Base-by-base conservation (phyloP, 2,797 vertebrate genomes). In the Scleropages formosus region DNA sequence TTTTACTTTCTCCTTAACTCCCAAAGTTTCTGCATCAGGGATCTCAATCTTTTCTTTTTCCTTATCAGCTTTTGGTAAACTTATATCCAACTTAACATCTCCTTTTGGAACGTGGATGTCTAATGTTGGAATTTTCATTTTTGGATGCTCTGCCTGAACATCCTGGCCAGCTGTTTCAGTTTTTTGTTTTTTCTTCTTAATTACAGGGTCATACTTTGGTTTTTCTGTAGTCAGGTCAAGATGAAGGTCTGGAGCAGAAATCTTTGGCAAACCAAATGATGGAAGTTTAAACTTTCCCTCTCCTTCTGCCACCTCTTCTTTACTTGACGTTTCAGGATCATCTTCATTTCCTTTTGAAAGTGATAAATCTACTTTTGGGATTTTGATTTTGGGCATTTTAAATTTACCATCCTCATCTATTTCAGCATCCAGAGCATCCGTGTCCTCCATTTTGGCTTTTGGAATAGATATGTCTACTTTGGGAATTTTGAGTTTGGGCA, bases 21-120 rank as follows among this genome's bases (percentile, higher is more conserved):
- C 75, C 72, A 76, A 22, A 0, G 47, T 16, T 3, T 88, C n/a
- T n/a, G n/a, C n/a, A n/a, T n/a, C 87, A 73, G 84, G 84, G 59
- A 87, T 64, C 67, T 88, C 88, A 70, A 84, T 77, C n/a, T 86
- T 89, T 87, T 51, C 81, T 7, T 84, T 87, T 62, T 79, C 86
- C 0, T 64, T 68, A 1, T 89, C 85, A 26, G 73, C 81, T 85
- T 73, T 86, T 49, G 81, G 75, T 80, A 88, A 67, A 73, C 83
- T 82, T 73, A 87, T 51, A 75, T 90, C 87, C 66, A 91, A 72
- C 76, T 90, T 88, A 1, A 88, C 4, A 64, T 84, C 85, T 74
- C 80, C 83, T 78, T 84, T 88, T 60, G 88, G 86, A 71, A 77
- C 70, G 80, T 80, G 78, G 27, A 84, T 85, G 69, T 88, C 81